phyloP scores from a whole-genome alignment of 2,797 vertebrate species.

The Labeo calbasu region DNA sequence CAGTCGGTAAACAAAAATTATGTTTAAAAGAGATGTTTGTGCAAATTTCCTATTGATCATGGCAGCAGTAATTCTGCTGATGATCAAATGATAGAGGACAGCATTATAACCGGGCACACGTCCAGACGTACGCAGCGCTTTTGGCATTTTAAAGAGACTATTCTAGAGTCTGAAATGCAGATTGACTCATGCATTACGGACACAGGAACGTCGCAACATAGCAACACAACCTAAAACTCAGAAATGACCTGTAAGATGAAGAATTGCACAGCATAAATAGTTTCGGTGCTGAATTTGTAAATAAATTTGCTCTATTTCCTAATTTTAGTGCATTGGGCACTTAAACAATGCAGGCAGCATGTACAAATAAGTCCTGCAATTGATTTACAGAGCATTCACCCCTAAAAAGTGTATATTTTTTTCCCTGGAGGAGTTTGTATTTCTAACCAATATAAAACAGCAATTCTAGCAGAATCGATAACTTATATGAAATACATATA shows the following conservation, averaged over 20 bases:
- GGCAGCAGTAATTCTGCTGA: conserved; percentile 16
- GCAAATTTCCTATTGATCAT: neutral
- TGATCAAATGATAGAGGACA: conserved; percentile 11
- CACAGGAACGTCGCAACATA: neutral
- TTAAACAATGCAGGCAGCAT: neutral
- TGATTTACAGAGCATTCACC: neutral
- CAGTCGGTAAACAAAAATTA: neutral
- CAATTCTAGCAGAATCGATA: neutral
- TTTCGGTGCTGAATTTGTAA: neutral
- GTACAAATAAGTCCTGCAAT: neutral
- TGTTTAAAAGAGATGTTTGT: conserved; percentile 12
- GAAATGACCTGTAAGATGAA: neutral
- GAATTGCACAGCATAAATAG: neutral
- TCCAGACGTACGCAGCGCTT: neutral
- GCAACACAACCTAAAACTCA: neutral
- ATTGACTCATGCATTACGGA: no score
- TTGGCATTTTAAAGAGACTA: neutral
- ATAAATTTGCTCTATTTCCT: neutral
- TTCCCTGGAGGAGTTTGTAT: neutral
- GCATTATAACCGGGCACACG: neutral
- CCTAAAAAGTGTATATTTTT: conserved; percentile 3
- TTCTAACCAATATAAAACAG: neutral
- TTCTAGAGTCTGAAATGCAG: neutral
- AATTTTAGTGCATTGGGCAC: neutral
- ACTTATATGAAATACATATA: neutral